Evolutionary conservation across 2,888 invertebrate genomes (phyloP).

Genomic region (Ypsolopha sequella): DNA sequence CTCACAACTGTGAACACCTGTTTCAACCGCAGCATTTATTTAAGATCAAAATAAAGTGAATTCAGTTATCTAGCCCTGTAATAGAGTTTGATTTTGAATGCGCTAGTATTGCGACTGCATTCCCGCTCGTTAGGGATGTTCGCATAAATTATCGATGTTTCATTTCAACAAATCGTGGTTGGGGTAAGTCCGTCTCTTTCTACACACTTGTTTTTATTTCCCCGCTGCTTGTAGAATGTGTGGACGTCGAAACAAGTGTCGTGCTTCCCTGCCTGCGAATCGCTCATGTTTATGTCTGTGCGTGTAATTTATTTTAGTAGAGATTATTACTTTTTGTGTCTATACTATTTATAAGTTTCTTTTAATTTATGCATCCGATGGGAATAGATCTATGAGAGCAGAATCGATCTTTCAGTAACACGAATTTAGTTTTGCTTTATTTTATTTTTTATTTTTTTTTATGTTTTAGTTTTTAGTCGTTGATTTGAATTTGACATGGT

Average conservation of each 20-base stretch:
- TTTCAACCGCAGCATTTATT: constrained; percentile 59
- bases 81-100: constrained; percentile 21
- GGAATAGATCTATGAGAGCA: too few relatives aligned
- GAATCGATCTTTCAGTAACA: too few relatives aligned
- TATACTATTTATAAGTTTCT: not conserved
- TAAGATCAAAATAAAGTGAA: constrained; percentile 14
- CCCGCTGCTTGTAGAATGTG: constrained; percentile 36
- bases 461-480: too few relatives aligned
- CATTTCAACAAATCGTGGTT: constrained; percentile 39
- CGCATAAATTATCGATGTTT: constrained; percentile 69
- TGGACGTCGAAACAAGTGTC: constrained; percentile 39
- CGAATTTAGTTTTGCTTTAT: too few relatives aligned
- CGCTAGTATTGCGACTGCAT: constrained; percentile 28
- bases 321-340: constrained; percentile 1
- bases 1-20: constrained; percentile 60
- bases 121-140: constrained; percentile 64
- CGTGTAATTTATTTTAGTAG: constrained; percentile 12
- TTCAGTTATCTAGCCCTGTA: constrained; percentile 4
- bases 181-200: constrained; percentile 49
- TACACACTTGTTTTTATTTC: constrained; percentile 62
- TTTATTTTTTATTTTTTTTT: too few relatives aligned
- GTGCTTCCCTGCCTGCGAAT: constrained; percentile 35
- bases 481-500: too few relatives aligned
- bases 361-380: too few relatives aligned
- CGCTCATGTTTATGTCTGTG: constrained; percentile 24